phyloP scores from a whole-genome alignment of 2,797 vertebrate species.

The Diplodus puntazzo region DNA sequence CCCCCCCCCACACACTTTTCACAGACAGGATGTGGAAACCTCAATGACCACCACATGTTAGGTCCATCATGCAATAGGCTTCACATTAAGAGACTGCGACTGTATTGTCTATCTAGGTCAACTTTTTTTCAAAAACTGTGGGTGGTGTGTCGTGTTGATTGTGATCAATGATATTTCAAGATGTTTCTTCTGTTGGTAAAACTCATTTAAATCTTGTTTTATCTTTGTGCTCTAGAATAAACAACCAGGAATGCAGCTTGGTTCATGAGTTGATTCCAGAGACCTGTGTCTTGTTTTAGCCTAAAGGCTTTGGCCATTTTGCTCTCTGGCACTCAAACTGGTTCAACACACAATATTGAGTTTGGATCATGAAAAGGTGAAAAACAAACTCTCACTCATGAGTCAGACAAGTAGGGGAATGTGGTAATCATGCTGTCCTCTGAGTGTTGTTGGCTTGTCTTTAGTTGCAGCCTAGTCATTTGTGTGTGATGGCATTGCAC shows the following conservation, averaged over 20 bases:
- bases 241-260: background rate
- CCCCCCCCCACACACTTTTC: conserved; percentile 9
- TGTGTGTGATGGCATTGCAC: conserved; percentile 20
- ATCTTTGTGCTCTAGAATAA: conserved; percentile 7
- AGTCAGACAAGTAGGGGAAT: conserved; percentile 9
- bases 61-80: background rate
- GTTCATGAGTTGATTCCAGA: background rate
- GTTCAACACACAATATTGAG: background rate
- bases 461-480: conserved; percentile 6
- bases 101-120: conserved; percentile 15
- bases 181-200: background rate
- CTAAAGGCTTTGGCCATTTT: background rate
- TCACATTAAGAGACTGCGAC: background rate
- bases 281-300: background rate
- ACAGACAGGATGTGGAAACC: conserved; percentile 15
- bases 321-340: background rate
- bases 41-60: conserved; percentile 21
- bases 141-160: conserved; percentile 12
- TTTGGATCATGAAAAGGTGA: background rate
- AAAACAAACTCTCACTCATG: background rate
- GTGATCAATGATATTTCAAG: background rate
- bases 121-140: conserved; percentile 18
- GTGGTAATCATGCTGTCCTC: conserved; percentile 2
- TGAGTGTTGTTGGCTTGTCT: conserved; percentile 23
- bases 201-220: background rate